Base-by-base conservation (phyloP, 2,888 invertebrate genomes). In the Xestobium rufovillosum region DNA sequence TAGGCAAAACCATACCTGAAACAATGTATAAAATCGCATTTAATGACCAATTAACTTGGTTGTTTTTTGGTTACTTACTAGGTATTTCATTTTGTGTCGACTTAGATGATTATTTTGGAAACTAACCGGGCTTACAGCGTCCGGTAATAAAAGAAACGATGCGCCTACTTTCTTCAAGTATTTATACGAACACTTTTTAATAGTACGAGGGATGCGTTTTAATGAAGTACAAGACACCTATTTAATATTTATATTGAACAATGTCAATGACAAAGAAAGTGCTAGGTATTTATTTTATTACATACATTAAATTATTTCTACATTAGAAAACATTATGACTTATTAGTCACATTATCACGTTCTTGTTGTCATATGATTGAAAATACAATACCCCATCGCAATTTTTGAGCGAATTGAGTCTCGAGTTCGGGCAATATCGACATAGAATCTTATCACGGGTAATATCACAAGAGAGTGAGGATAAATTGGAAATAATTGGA, bases 141-240 rank as follows among this genome's bases (percentile, higher is more conserved):
- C 29, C 19, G 4, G 32, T 31, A 34, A 26, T 31, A 47, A 52
- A 55, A 58, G 51, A 55, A 56, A 53, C 54, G 44, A 54, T 42
- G 38, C 43, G 34, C 37, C 45, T 52, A 56, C 59, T 60, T 61
- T 60, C 59, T 55, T 56, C 52, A 53, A 49, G 52, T 52, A 59
- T 59, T 59, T 61, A 61, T 61, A 61, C 43, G 42, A 44, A 41
- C 46, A 38, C 15, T 45, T 53, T 51, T 52, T 43, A 38, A 40
- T 16, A 13, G 45, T 41, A 56, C 60, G 57, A 56, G 55, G 49
- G 51, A 50, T 53, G 61, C 51, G 55, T 60, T 42, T 52, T 49
- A 59, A 61, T 47, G 45, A 41, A 51, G 42, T 38, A 45, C 32
- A 33, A 36, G 34, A 43, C 31, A 39, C 39, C 43, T 49, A 38